Evolutionary conservation across 2,888 invertebrate species (phyloP), one percentile per base, ranked within the genome.

Genomic region (Acleris literana): DNA sequence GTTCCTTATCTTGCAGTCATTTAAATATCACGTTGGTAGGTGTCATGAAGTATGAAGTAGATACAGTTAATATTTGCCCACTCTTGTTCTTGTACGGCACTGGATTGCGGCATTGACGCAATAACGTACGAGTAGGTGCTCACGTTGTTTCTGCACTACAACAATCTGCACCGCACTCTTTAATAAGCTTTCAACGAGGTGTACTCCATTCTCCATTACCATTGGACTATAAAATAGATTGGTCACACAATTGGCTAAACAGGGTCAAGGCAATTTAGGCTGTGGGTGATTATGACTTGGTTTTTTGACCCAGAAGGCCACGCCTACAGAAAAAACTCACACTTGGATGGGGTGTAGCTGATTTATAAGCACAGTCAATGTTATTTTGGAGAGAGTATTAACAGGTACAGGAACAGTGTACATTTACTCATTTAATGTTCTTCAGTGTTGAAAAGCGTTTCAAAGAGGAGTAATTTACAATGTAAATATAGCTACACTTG

Each of bases 241-340:
- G 57, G 58, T 46, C 62, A 46, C 25, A 49, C 49, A 54, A 54
- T 53, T 54, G 63, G 20, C 53, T 62, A 57, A 46, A 49, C 54
- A 54, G 67, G 55, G 63, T 63, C 63, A 63, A 63, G 62, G 67
- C 5, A 54, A 54, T 60, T 55, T 49, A 53, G 53, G 55, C 33
- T 46, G 33, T 64, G 54, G 49, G 54, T 55, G 43, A 55, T 55
- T 55, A 43, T 55, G 55, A 22, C 55, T 55, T 55, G 43, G 55
- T 43, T 43, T 39, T 55, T 18, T 43, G 43, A 55, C 43, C 20
- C 43, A 43, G 43, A 55, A 55, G 13, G 43, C 43, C 43, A 43
- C 43, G 22, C 55, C 55, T 55, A 20, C 55, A 16, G 22, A 20
- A 29, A 25, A 54, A 5, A 54, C 11, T 39, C 39, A 17, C 54